Base-by-base conservation (phyloP, 2,888 invertebrate genomes). In the Aricia artaxerxes region DNA sequence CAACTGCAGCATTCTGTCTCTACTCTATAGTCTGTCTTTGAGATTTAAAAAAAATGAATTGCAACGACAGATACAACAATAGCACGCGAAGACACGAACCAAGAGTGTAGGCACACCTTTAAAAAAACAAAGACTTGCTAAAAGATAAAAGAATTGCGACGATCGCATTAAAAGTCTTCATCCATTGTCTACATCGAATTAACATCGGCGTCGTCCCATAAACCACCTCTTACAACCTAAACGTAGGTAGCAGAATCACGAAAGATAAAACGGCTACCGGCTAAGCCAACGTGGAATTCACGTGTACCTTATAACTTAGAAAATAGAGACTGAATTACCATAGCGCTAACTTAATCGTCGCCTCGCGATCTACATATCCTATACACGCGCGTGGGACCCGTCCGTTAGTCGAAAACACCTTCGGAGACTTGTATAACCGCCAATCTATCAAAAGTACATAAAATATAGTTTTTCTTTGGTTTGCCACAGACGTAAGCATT, bases 341-440 rank as follows among this genome's bases (percentile, higher is more conserved):
- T 57, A 11, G 16, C 24, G 6, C 44, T 61, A 13, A 35, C 13
- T 60, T 84, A 84, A 87, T 88, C 86, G 84, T 84, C 84, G 84
- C 83, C 82, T 78, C 76, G 73, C 80, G 85, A 88, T 88, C 87
- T 87, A 87, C 87, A 87, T 87, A 87, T 85, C 84, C 83, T 82
- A 82, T 78, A 83, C 84, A 84, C 82, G 82, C 80, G 83, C 88
- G 89, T 89, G 89, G 89, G 88, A 86, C 87, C 84, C 82, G 49
- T 16, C 87, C 86, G 88, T 88, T 88, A 88, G 80, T 81, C 80
- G 64, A 53, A 79, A 60, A 73, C 73, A 60, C 73, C 38, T 73
- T 40, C 31, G 40, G 60, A 60, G 78, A 13, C 44, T 73, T 60
- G 44, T 78, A 57, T 53, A 78, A 44, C 24, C 69, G 61, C 7